Conservation (phyloP, 2,113 vertebrate genomes). For the Neolamprologus variostigma region DNA sequence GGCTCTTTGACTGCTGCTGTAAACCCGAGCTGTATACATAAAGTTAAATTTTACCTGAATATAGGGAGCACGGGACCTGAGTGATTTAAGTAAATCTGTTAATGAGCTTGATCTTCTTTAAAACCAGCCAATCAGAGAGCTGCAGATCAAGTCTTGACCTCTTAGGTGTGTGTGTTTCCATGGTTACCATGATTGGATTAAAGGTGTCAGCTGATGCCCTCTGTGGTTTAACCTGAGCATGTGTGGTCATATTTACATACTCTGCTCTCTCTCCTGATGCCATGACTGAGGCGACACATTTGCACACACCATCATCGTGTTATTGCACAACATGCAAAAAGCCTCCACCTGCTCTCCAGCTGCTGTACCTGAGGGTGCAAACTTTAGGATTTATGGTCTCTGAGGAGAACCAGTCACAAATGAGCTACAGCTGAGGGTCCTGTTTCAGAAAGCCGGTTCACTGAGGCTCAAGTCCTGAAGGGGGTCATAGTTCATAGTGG, state of each 20-base stretch:
- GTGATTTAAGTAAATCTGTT: neutral
- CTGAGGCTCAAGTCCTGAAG: neutral
- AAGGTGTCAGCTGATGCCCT: neutral
- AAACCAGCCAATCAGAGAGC: neutral
- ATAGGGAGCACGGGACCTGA: fast-evolving
- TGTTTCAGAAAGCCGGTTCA: neutral
- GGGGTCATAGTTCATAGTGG: neutral
- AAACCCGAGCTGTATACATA: neutral
- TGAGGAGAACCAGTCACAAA: neutral
- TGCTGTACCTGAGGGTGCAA: neutral
- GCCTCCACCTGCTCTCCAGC: neutral
- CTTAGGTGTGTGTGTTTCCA: neutral
- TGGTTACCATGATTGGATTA: neutral
- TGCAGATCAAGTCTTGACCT: neutral
- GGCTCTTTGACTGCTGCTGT: neutral
- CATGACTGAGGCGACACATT: fast-evolving
- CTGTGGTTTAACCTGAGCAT: neutral
- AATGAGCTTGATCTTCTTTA: neutral
- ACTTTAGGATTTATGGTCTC: neutral
- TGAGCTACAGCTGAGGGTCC: neutral
- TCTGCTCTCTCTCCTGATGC: neutral
- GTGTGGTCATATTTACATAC: neutral
- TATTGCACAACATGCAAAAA: fast-evolving
- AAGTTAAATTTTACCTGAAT: neutral
- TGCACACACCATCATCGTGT: fast-evolving